phyloP scores from a whole-genome alignment of 2,797 vertebrate species.

The Phylloscopus collybita region DNA sequence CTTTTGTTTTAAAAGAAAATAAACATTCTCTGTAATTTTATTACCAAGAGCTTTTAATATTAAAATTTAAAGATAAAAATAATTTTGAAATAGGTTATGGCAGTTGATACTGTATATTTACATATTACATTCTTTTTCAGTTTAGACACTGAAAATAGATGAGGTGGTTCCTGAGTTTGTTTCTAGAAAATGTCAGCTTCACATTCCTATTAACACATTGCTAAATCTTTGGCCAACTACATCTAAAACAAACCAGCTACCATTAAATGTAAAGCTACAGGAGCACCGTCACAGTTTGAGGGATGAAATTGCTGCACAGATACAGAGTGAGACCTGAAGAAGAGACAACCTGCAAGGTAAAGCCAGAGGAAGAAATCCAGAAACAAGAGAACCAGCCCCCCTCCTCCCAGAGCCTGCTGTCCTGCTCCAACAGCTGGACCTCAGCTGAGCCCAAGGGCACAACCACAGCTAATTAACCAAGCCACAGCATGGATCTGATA shows the following conservation, averaged over 20 bases:
- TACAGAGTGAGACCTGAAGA: neutral
- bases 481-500: neutral
- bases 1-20: neutral
- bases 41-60: neutral
- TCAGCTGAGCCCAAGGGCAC: neutral
- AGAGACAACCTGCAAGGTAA: neutral
- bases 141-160: slow-evolving; percentile 20
- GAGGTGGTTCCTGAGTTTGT: slow-evolving; percentile 25
- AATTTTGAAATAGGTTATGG: neutral
- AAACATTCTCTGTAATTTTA: neutral
- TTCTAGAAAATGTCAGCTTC: slow-evolving; percentile 32
- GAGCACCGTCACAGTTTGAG: neutral
- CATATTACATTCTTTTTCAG: neutral
- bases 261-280: neutral
- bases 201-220: slow-evolving; percentile 12
- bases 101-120: neutral
- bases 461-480: neutral
- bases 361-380: neutral
- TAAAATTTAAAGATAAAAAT: neutral
- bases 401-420: neutral
- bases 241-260: neutral
- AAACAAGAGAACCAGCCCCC: fast-evolving
- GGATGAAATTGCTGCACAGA: neutral
- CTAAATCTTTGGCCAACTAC: neutral
- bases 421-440: neutral